Evolutionary conservation across 2,888 invertebrate genomes (phyloP).

Genomic region (Drosophila pegasa): DNA sequence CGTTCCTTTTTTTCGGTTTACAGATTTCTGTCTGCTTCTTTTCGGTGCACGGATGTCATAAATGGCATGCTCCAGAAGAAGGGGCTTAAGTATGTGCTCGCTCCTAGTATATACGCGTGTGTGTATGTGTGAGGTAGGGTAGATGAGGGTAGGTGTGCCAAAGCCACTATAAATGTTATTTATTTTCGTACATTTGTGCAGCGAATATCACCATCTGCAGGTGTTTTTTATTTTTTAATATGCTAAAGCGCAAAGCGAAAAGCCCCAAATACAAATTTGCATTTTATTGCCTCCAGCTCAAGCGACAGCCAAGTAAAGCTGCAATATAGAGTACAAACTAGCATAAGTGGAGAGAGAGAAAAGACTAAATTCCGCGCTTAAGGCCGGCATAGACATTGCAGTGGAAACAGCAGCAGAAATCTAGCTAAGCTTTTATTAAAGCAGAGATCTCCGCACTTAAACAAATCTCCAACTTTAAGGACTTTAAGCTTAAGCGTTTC

Average conservation of each 20-base stretch:
- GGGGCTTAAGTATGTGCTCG: conserved; percentile 46
- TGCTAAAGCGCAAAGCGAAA: conserved; percentile 45
- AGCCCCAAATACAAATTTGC: conserved; percentile 65
- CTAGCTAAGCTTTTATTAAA: background rate
- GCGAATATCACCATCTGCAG: conserved; percentile 58
- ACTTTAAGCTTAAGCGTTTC: background rate
- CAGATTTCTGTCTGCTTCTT: conserved; percentile 33
- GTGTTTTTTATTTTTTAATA: conserved; percentile 76
- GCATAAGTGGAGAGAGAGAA: background rate
- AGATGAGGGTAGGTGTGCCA: conserved; percentile 31
- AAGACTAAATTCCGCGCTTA: background rate
- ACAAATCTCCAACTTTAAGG: background rate
- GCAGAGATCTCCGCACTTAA: background rate
- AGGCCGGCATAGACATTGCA: background rate
- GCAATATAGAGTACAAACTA: background rate
- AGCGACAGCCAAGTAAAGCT: conserved; percentile 25
- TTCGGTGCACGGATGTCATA: conserved; percentile 74
- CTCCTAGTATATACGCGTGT: conserved; percentile 15
- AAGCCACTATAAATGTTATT: conserved; percentile 74
- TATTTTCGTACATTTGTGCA: conserved; percentile 63
- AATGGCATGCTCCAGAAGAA: conserved; percentile 72
- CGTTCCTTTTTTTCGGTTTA: conserved; percentile 8
- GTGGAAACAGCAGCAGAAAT: background rate
- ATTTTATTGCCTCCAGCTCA: conserved; percentile 58
- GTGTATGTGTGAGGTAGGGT: conserved; percentile 10